A percentile compares a stretch with the other conserved stretches of the same genome.
Evolutionary conservation across 1,140 invertebrate species (phyloP).

Genomic region (Neotoxoptera formosana): DNA sequence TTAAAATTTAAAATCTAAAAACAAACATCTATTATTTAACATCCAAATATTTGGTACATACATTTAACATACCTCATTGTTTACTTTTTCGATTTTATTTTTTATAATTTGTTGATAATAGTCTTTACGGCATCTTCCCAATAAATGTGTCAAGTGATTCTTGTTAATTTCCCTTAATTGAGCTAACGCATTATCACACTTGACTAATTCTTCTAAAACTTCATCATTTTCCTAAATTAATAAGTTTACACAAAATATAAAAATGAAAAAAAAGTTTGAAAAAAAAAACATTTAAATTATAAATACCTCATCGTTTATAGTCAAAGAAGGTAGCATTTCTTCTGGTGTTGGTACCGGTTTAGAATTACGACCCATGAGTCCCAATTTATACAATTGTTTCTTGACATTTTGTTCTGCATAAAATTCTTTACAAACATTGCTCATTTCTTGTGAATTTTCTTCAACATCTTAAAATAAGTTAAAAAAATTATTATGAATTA

Average conservation of each 20-base stretch:
- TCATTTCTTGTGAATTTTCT: constrained; percentile 60
- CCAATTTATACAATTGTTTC: constrained; percentile 61
- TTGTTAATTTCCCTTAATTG: constrained; percentile 76
- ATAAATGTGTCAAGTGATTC: constrained; percentile 71
- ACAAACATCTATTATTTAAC: neutral
- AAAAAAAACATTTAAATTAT: neutral
- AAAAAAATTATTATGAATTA: neutral
- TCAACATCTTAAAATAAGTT: constrained; percentile 63
- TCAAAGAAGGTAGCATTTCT: neutral
- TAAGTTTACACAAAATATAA: constrained; percentile 58
- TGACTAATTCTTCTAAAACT: constrained; percentile 83
- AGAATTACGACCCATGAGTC: constrained; percentile 64
- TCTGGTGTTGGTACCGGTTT: constrained; percentile 60
- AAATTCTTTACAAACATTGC: constrained; percentile 61
- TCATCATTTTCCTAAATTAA: constrained; percentile 77
- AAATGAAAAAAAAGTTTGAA: neutral
- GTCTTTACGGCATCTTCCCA: constrained; percentile 70
- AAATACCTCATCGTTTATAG: constrained; percentile 12
- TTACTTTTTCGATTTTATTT: constrained; percentile 72
- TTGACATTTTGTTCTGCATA: constrained; percentile 47
- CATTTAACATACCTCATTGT: constrained; percentile 70
- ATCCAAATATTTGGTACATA: neutral
- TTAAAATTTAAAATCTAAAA: constrained; percentile 56
- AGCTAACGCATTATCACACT: constrained; percentile 82
- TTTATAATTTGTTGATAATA: constrained; percentile 74